Evolutionary conservation across 2,797 vertebrate species (phyloP).

Genomic region (Gila robusta): DNA sequence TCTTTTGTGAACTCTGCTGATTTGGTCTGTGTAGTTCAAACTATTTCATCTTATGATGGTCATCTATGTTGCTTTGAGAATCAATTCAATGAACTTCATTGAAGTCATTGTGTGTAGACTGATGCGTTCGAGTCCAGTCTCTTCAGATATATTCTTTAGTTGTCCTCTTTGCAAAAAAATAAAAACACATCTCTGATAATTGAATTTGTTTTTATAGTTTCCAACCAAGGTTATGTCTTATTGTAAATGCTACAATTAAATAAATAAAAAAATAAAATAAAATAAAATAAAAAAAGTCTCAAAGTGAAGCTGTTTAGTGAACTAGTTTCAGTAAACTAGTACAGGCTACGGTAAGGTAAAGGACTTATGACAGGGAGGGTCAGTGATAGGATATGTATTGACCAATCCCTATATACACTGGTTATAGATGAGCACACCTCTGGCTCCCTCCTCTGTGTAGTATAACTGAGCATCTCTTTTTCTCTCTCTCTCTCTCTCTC

Average conservation of each 20-base stretch:
- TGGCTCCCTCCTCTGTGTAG: slow-evolving; percentile 65
- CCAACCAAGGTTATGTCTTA: slow-evolving; percentile 14
- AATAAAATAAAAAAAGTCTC: slow-evolving; percentile 6
- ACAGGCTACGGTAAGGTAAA: slow-evolving; percentile 59
- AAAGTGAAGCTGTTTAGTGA: slow-evolving; percentile 57
- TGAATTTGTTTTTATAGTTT: slow-evolving; percentile 1
- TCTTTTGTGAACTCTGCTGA: slow-evolving; percentile 58
- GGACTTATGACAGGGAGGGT: slow-evolving; percentile 56
- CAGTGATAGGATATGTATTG: slow-evolving; percentile 62
- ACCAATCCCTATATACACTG: slow-evolving; percentile 64
- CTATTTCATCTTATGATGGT: slow-evolving; percentile 56
- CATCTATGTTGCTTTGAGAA: slow-evolving; percentile 76
- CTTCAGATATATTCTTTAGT: slow-evolving; percentile 44
- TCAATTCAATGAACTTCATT: slow-evolving; percentile 32
- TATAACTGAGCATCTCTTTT: slow-evolving; percentile 64
- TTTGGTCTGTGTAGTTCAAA: slow-evolving; percentile 54
- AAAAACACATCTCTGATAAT: slow-evolving; percentile 10
- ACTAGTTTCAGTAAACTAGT: slow-evolving; percentile 58
- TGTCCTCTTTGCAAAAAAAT: slow-evolving; percentile 20
- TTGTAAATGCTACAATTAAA: slow-evolving; percentile 45
- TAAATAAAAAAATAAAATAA: slow-evolving; percentile 1
- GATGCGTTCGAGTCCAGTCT: slow-evolving; percentile 14
- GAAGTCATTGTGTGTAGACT: slow-evolving; percentile 41
- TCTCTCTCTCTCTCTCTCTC: slow-evolving; percentile 55
- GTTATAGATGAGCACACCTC: slow-evolving; percentile 52